phyloP scores from a whole-genome alignment of 2,888 invertebrate species.

The Ochlodes sylvanus region DNA sequence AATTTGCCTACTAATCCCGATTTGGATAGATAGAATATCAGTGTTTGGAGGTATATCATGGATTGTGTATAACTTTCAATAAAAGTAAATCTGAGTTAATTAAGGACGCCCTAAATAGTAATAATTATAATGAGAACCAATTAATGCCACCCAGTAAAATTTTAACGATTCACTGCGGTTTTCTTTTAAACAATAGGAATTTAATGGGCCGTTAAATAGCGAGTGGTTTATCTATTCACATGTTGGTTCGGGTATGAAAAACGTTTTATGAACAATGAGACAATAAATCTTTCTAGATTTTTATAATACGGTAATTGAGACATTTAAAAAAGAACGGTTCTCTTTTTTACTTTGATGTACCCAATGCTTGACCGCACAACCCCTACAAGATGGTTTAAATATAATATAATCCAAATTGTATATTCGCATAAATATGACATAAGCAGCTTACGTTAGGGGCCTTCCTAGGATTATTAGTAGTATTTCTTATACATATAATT shows the following conservation, averaged over 20 bases:
- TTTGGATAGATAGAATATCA: too few relatives aligned
- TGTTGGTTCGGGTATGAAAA: slow-evolving; percentile 11
- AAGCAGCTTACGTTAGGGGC: too few relatives aligned
- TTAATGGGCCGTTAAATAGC: slow-evolving; percentile 28
- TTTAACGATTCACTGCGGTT: slow-evolving; percentile 18
- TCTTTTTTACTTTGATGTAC: too few relatives aligned
- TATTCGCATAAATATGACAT: too few relatives aligned
- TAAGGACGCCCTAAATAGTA: background rate
- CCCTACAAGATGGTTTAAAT: too few relatives aligned
- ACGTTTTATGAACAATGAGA: slow-evolving; percentile 25
- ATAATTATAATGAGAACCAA: slow-evolving; percentile 2
- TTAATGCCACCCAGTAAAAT: slow-evolving; percentile 15
- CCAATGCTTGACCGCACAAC: too few relatives aligned
- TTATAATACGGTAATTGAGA: slow-evolving; percentile 26
- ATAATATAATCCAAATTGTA: too few relatives aligned
- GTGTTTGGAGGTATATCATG: too few relatives aligned
- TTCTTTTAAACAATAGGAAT: slow-evolving; percentile 22
- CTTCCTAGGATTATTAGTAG: too few relatives aligned
- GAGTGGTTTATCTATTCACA: slow-evolving; percentile 18
- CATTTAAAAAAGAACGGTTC: slow-evolving; percentile 1
- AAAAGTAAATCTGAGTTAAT: background rate
- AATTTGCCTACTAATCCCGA: too few relatives aligned
- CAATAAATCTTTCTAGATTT: slow-evolving; percentile 24
- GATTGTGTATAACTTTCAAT: too few relatives aligned
- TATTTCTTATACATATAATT: too few relatives aligned